Conservation (phyloP, 2,113 vertebrate genomes). For the Centropus unirufus region DNA sequence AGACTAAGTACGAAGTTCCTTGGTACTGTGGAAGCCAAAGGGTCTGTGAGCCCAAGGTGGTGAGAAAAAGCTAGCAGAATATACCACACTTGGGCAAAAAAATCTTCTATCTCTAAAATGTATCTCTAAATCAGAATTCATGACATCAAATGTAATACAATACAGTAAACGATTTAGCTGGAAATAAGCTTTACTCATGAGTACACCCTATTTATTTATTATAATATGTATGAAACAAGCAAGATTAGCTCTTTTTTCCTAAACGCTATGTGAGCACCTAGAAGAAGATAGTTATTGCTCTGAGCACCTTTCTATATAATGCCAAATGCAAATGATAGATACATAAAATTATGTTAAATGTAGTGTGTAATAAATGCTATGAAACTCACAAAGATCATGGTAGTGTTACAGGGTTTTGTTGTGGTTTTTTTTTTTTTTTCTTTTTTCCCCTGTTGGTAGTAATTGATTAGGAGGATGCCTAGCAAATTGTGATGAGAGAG, state of each 20-base stretch:
- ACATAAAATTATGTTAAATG: neutral
- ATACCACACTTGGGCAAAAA: too few relatives aligned
- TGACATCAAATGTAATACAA: neutral
- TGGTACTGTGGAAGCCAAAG: neutral
- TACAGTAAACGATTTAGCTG: neutral
- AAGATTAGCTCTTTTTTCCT: neutral
- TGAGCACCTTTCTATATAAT: neutral
- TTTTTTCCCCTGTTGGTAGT: neutral
- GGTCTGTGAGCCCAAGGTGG: too few relatives aligned
- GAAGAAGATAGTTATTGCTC: neutral
- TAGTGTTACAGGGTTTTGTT: fast-evolving
- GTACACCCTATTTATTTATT: neutral
- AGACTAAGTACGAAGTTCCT: neutral
- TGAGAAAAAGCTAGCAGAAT: neutral
- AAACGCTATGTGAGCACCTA: neutral
- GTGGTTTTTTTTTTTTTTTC: neutral
- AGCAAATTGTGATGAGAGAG: neutral
- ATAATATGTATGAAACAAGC: neutral
- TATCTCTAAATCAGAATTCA: neutral
- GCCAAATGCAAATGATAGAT: neutral
- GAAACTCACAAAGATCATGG: neutral
- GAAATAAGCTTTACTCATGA: neutral
- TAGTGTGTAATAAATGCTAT: neutral
- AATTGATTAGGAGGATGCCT: neutral
- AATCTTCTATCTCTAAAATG: neutral